Evolutionary conservation across 2,113 vertebrate species (phyloP).

Genomic region (Scolopax mira): DNA sequence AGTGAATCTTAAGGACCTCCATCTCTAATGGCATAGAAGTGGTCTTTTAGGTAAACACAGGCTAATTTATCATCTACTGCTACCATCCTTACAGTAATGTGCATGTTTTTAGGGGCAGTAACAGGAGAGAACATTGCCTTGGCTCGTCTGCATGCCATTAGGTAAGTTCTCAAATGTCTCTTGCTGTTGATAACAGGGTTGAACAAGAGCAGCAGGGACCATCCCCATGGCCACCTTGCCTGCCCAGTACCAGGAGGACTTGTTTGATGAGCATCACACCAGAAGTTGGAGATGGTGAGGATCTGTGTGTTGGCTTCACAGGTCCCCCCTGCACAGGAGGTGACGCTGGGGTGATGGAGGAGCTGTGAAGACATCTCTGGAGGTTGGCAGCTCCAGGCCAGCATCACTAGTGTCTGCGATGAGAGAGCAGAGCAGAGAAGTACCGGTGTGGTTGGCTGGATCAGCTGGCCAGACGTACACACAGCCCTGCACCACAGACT

Average conservation of each 20-base stretch:
- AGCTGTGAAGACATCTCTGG: not conserved
- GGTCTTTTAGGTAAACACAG: not conserved
- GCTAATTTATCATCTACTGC: not conserved
- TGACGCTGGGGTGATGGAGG: rapidly evolving
- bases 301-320: rapidly evolving
- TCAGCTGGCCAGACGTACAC: not conserved
- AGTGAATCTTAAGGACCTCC: not conserved
- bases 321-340: not conserved
- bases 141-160: rapidly evolving
- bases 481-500: not conserved
- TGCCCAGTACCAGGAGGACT: rapidly evolving
- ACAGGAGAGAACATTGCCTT: not conserved
- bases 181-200: not conserved
- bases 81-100: rapidly evolving
- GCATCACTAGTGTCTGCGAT: rapidly evolving
- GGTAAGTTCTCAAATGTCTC: not conserved
- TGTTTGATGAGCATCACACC: rapidly evolving
- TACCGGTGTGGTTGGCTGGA: not conserved
- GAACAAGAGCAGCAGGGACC: not conserved
- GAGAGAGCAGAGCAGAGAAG: not conserved
- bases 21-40: not conserved
- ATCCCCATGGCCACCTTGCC: not conserved
- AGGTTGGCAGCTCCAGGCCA: not conserved
- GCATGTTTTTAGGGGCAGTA: not conserved
- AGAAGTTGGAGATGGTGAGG: not conserved